Evolutionary conservation across 2,113 vertebrate genomes (phyloP).

Genomic region (Channa maculata): DNA sequence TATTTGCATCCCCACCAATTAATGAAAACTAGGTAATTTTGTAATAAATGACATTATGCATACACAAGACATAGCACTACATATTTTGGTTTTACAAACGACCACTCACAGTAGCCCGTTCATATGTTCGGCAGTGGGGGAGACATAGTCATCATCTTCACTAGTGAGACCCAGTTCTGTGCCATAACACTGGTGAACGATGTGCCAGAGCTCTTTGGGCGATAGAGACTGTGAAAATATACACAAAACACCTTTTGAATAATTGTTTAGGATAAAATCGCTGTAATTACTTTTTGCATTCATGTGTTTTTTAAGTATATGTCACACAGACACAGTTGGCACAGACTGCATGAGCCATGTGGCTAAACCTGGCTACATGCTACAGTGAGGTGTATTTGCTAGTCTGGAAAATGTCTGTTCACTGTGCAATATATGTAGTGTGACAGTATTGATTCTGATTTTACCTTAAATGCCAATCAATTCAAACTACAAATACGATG

Average conservation of each 20-base stretch:
- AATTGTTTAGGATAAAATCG: neutral
- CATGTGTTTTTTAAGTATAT: too few species aligned
- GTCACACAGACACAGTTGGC: neutral
- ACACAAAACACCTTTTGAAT: neutral
- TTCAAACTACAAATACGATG: neutral
- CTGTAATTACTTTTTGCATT: neutral
- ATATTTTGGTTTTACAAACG: too few species aligned
- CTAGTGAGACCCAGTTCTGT: slow-evolving; percentile 93
- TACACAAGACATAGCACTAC: too few species aligned
- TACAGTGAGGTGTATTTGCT: neutral
- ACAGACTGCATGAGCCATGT: neutral
- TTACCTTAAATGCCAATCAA: neutral
- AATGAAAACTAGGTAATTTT: too few species aligned
- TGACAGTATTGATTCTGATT: neutral
- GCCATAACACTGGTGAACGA: slow-evolving; percentile 94
- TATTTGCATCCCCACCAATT: too few species aligned
- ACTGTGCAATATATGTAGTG: neutral
- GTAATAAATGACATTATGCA: too few species aligned
- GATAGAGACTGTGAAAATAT: slow-evolving; percentile 85
- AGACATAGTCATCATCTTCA: slow-evolving; percentile 93
- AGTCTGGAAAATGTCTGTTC: neutral
- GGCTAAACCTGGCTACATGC: neutral
- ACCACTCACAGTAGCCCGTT: slow-evolving; percentile 91
- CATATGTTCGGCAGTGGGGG: slow-evolving; percentile 87
- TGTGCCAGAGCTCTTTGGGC: slow-evolving; percentile 92